phyloP scores from a whole-genome alignment of 2,888 invertebrate genomes.

The Epinotia bilunana region DNA sequence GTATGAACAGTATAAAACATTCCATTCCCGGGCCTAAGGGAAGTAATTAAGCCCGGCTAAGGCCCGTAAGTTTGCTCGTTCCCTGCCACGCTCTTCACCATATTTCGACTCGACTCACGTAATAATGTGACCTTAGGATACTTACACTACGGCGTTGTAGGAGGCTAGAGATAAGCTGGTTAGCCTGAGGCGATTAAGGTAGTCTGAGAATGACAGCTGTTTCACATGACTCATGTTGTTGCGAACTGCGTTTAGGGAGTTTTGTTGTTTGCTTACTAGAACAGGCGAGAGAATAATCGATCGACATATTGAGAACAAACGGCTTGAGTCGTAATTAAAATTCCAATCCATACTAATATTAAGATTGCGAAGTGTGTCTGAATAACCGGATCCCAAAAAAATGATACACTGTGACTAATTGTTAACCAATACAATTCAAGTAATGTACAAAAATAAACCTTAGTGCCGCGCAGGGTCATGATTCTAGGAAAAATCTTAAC shows the following conservation, averaged over 20 bases:
- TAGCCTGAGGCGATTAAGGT: neutral
- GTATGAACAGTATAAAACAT: conserved; percentile 1
- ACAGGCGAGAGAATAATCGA: neutral
- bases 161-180: neutral
- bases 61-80: conserved; percentile 1
- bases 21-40: neutral
- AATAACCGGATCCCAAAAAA: too few species aligned
- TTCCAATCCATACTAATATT: too few species aligned
- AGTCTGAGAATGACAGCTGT: neutral
- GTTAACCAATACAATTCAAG: too few species aligned
- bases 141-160: too few species aligned
- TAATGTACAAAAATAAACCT: too few species aligned
- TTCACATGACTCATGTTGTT: neutral
- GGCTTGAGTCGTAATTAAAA: too few species aligned
- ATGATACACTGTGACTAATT: too few species aligned
- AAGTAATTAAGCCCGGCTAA: neutral
- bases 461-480: too few species aligned
- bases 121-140: too few species aligned
- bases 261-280: neutral
- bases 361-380: too few species aligned
- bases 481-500: too few species aligned
- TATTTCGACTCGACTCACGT: neutral
- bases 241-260: neutral
- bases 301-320: neutral
- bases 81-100: neutral